Evolutionary conservation across 2,113 vertebrate species (phyloP).

Genomic region (Miniopterus natalensis): DNA sequence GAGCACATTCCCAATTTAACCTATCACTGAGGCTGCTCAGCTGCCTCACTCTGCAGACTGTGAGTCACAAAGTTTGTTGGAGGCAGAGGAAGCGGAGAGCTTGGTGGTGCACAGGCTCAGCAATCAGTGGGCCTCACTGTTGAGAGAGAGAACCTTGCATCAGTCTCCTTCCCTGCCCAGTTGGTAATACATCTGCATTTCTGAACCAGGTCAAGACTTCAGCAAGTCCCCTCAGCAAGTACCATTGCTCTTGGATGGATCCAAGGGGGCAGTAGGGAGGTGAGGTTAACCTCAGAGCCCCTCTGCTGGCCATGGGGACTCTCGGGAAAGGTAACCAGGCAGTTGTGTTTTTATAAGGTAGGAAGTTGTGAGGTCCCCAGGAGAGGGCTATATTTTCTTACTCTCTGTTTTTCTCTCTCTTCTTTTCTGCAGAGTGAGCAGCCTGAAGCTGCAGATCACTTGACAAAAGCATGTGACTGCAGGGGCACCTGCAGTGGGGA

Average conservation of each 20-base stretch:
- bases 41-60: slow-evolving; percentile 12
- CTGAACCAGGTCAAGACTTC: neutral
- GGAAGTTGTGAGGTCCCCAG: neutral
- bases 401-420: neutral
- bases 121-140: neutral
- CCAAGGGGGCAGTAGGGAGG: neutral
- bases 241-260: neutral
- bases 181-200: neutral
- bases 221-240: neutral
- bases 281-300: neutral
- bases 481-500: slow-evolving; percentile 77
- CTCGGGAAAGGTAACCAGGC: neutral
- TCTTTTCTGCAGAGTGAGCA: slow-evolving; percentile 75
- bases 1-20: slow-evolving; percentile 54
- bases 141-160: neutral
- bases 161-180: neutral
- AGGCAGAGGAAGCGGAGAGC: slow-evolving; percentile 36
- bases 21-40: neutral
- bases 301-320: neutral
- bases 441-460: slow-evolving; percentile 77
- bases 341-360: neutral
- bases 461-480: slow-evolving; percentile 83
- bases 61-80: slow-evolving; percentile 82
- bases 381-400: slow-evolving; percentile 3
- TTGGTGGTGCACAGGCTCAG: slow-evolving; percentile 25